phyloP scores from a whole-genome alignment of 2,113 vertebrate genomes.

The Pyrgilauda ruficollis region DNA sequence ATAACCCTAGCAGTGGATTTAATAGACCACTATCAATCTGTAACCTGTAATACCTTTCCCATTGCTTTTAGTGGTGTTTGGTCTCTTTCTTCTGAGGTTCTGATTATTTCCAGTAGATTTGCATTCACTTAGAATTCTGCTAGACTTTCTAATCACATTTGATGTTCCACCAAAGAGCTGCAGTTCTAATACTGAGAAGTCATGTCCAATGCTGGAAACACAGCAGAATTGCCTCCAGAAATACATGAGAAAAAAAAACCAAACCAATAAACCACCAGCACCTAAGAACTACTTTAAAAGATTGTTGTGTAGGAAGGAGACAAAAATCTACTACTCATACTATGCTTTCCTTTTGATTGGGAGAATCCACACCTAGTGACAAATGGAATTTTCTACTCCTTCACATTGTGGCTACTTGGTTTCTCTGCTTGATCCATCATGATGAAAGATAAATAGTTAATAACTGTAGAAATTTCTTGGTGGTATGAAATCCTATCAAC shows the following conservation, averaged over 20 bases:
- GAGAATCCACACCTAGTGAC: not conserved
- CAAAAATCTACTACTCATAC: not conserved
- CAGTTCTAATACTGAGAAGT: not conserved
- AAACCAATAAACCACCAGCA: not conserved
- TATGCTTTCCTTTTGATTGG: not conserved
- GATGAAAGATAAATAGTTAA: not conserved
- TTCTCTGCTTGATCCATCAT: not conserved
- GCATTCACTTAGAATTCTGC: not conserved
- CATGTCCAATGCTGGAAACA: not conserved
- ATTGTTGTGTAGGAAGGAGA: not conserved
- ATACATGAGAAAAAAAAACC: not conserved
- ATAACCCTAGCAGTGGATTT: not conserved
- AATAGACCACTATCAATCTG: not conserved
- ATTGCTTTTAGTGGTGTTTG: not conserved
- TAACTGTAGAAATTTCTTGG: not conserved
- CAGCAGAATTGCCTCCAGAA: not conserved
- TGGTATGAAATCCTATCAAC: not conserved
- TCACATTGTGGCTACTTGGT: not conserved
- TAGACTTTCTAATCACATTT: not conserved
- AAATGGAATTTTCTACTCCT: not conserved
- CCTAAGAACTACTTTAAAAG: not conserved
- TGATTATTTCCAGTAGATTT: not conserved
- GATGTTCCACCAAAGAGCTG: not conserved
- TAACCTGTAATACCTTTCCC: not conserved
- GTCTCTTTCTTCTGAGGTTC: not conserved